Base-by-base conservation (phyloP, 1,140 invertebrate species). In the Hylaeus volcanicus region DNA sequence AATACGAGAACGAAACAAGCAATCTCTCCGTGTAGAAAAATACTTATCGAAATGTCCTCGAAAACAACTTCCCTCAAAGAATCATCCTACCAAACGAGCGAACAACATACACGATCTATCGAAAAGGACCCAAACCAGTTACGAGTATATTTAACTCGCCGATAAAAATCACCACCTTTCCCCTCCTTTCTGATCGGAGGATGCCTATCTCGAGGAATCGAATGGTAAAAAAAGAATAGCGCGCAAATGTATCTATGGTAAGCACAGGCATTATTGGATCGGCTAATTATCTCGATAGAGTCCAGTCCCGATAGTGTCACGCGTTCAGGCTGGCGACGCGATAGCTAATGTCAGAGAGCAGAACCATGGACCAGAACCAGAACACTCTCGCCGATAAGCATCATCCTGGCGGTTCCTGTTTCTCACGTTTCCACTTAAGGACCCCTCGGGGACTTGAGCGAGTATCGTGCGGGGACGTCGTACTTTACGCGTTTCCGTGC, bases 351-450 rank as follows among this genome's bases (percentile, higher is more conserved):
- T 71, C 66, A 53, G 45, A 48, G n/a, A 68, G 64, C 64, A 51
- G 15, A 8, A 11, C 5, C 41, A 26, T 26, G 56, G 56, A n/a
- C n/a, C n/a, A n/a, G n/a, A n/a, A n/a, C n/a, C n/a, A n/a, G n/a
- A n/a, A n/a, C n/a, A n/a, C 45, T 61, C 11, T 37, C 9, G 11
- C 45, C 66, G 75, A 71, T 77, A 77, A 77, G 39, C 37, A 12
- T 55, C 37, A 71, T 71, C 74, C 53, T 43, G 53, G 15, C 43
- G 53, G 53, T 76, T 76, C 64, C 43, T 76, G 64, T 69, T 76
- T 76, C 65, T 76, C 65, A 58, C 74, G 64, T 77, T 77, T 77
- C 66, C 66, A 60, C 37, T 77, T 77, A 77, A 70, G 56, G 37
- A 70, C 55, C 55, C 75, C 75, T 69, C 45, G 43, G 66, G 45